Percentiles rank a stretch among this genome's conserved stretches.
Conservation (phyloP, 1,140 invertebrate species). For the Ceratoteleas bidentatus region DNA sequence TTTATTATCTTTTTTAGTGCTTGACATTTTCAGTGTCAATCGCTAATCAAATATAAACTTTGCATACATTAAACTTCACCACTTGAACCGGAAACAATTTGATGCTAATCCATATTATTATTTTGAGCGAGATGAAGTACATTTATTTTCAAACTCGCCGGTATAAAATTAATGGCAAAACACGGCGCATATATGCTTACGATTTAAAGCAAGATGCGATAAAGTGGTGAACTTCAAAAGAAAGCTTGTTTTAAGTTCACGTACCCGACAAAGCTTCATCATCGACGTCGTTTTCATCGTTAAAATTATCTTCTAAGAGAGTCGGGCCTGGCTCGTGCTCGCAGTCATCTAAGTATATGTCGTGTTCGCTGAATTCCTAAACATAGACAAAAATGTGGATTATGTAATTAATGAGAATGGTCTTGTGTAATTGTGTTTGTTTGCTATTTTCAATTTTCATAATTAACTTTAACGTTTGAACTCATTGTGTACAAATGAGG, state of each 20-base stretch:
- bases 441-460: not conserved
- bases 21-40: conserved; percentile 3
- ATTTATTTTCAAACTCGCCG: no score
- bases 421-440: conserved; percentile 15
- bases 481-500: not conserved
- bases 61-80: not conserved
- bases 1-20: no score
- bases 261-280: conserved; percentile 92
- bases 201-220: no score
- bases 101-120: no score
- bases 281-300: conserved; percentile 91
- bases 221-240: not conserved
- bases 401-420: no score
- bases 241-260: conserved; percentile 27
- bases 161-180: no score
- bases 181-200: no score
- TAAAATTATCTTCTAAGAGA: conserved; percentile 83
- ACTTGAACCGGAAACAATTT: not conserved
- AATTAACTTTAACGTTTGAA: not conserved
- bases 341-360: conserved; percentile 83
- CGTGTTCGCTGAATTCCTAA: conserved; percentile 87
- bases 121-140: no score
- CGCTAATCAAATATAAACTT: not conserved
- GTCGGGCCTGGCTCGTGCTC: conserved; percentile 78
- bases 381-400: conserved; percentile 43